Evolutionary conservation across 2,888 invertebrate genomes (phyloP).

Genomic region (Eurytoma adleriae): DNA sequence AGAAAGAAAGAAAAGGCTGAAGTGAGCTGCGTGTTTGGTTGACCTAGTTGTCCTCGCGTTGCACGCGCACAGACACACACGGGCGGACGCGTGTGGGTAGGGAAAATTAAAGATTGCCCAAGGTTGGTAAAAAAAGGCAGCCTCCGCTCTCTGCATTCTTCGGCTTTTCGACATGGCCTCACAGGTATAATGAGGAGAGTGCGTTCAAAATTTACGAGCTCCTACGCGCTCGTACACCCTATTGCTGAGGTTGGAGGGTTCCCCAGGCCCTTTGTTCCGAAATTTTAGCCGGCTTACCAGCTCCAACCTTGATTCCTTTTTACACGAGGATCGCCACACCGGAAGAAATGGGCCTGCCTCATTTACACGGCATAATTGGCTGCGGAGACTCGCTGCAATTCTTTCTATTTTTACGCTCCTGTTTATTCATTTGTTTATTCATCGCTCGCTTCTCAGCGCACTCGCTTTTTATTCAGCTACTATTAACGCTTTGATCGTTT

Average conservation of each 20-base stretch:
- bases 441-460: too few species aligned
- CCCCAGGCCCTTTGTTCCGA: not conserved
- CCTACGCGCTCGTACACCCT: not conserved
- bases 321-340: not conserved
- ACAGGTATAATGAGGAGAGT: slow-evolving; percentile 29
- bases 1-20: not conserved
- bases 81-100: not conserved
- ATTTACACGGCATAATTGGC: slow-evolving; percentile 37
- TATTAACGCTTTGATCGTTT: too few species aligned
- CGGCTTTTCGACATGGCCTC: slow-evolving; percentile 13
- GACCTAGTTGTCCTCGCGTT: slow-evolving; percentile 30
- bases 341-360: slow-evolving; percentile 9
- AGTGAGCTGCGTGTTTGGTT: slow-evolving; percentile 23
- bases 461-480: too few species aligned
- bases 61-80: not conserved
- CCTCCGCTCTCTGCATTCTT: not conserved
- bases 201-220: slow-evolving; percentile 31
- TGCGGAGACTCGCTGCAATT: not conserved
- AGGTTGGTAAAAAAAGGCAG: not conserved
- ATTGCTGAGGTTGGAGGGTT: not conserved
- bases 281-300: too few species aligned
- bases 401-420: too few species aligned
- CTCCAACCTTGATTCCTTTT: too few species aligned
- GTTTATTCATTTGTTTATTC: too few species aligned
- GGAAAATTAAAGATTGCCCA: slow-evolving; percentile 26